Conservation (phyloP, 1,140 invertebrate species). For the Heliconius hewitsoni region DNA sequence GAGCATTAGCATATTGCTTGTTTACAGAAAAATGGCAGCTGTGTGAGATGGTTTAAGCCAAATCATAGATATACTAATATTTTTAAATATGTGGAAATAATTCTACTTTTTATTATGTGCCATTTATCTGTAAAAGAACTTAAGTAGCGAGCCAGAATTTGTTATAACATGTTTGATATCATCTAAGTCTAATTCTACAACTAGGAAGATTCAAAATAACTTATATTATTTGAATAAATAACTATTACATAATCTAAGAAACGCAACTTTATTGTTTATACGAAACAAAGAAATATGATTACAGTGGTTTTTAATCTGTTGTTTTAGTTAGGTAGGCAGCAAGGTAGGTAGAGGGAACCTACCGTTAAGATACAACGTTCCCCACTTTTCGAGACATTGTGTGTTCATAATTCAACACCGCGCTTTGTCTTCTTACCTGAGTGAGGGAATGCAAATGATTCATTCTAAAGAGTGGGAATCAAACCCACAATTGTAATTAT, state of each 20-base stretch:
- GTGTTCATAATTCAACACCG: background rate
- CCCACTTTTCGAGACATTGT: background rate
- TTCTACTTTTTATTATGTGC: background rate
- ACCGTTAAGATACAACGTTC: too few species aligned
- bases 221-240: constrained; percentile 38
- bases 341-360: too few species aligned
- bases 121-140: background rate
- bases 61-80: background rate
- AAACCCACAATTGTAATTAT: background rate
- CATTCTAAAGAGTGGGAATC: background rate
- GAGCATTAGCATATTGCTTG: background rate
- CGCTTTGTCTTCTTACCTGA: background rate
- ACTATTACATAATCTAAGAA: constrained; percentile 16
- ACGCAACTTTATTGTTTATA: constrained; percentile 20
- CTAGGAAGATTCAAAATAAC: constrained; percentile 40
- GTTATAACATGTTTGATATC: constrained; percentile 7
- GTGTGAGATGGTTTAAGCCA: background rate
- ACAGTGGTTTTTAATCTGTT: background rate
- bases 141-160: constrained; percentile 9
- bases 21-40: background rate
- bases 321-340: background rate
- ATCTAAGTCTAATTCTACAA: constrained; percentile 28
- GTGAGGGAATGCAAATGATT: background rate
- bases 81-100: background rate
- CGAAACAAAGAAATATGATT: background rate